phyloP scores from a whole-genome alignment of 2,888 invertebrate species.

The Opisthograptis luteolata region DNA sequence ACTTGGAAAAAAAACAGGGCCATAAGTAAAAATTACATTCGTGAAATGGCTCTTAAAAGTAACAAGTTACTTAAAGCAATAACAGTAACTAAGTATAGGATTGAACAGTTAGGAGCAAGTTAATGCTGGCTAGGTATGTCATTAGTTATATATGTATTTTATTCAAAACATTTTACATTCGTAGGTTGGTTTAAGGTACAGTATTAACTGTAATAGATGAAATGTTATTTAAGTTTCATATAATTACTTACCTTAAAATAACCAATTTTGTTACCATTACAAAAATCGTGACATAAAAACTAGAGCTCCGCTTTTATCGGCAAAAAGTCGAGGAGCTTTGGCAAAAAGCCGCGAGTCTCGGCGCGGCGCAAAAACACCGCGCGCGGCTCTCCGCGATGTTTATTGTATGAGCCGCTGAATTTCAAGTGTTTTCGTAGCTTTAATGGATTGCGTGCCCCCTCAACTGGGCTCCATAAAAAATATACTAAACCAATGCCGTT shows the following conservation, averaged over 20 bases:
- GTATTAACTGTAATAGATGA: too few relatives aligned
- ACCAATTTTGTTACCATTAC: constrained; percentile 29
- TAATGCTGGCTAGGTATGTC: too few relatives aligned
- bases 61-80: too few relatives aligned
- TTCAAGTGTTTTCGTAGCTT: constrained; percentile 77
- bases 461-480: constrained; percentile 45
- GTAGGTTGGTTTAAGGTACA: too few relatives aligned
- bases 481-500: constrained; percentile 28
- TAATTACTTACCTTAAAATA: not conserved
- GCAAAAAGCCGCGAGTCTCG: constrained; percentile 60
- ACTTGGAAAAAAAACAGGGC: constrained; percentile 33
- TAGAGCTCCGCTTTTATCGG: constrained; percentile 40
- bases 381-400: constrained; percentile 62
- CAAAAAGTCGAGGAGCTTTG: constrained; percentile 57
- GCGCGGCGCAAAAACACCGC: constrained; percentile 59
- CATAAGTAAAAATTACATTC: constrained; percentile 1
- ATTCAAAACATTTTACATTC: too few relatives aligned
- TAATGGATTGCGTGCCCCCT: constrained; percentile 71
- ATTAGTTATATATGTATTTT: too few relatives aligned
- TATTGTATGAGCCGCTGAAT: constrained; percentile 82
- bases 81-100: too few relatives aligned
- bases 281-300: constrained; percentile 40
- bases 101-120: too few relatives aligned
- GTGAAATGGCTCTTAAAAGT: not conserved
- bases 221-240: too few relatives aligned